Evolutionary conservation across 1,140 invertebrate genomes (phyloP).

Genomic region (Lysiphlebus fabarum): DNA sequence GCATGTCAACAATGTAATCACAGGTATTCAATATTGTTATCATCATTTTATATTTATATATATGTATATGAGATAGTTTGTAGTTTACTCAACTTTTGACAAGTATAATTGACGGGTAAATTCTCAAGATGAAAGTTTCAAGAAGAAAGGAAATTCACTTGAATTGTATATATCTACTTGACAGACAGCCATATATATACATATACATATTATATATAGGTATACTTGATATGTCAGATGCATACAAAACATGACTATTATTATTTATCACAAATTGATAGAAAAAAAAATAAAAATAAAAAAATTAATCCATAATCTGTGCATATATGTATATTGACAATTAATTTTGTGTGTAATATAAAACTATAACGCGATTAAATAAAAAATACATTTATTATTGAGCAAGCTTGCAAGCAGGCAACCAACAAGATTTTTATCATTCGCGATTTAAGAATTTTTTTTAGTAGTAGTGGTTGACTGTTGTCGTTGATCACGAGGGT

Average conservation of each 20-base stretch:
- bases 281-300: too few species aligned
- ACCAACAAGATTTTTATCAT: constrained; percentile 8
- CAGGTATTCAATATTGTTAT: constrained; percentile 63
- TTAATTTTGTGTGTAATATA: not conserved
- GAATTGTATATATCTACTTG: too few species aligned
- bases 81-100: not conserved
- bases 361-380: too few species aligned
- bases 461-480: constrained; percentile 11
- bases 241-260: too few species aligned
- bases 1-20: constrained; percentile 95
- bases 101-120: not conserved
- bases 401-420: too few species aligned
- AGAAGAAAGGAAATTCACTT: too few species aligned
- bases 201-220: too few species aligned
- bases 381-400: too few species aligned
- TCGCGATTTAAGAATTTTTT: not conserved
- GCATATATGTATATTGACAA: constrained; percentile 2
- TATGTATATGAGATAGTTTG: not conserved
- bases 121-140: not conserved
- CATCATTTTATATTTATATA: not conserved
- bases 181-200: too few species aligned
- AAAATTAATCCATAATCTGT: too few species aligned
- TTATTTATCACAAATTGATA: too few species aligned
- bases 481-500: not conserved
- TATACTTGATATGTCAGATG: too few species aligned